Evolutionary conservation across 2,888 invertebrate species (phyloP).

Genomic region (Leptogaster cylindrica): DNA sequence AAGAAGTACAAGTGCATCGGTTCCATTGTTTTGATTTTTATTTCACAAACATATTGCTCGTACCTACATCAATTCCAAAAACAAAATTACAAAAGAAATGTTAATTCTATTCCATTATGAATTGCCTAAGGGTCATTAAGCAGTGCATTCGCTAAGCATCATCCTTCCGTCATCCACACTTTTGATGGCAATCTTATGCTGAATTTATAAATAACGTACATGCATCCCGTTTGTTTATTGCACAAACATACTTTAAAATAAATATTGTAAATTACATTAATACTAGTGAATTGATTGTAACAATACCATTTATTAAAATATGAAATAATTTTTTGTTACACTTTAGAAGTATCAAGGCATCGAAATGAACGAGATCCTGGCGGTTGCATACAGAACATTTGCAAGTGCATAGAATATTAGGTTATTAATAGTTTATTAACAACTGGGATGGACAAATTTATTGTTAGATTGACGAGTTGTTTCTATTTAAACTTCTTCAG

Average conservation of each 20-base stretch:
- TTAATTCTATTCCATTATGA: conserved; percentile 20
- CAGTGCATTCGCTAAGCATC: conserved; percentile 32
- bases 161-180: no score
- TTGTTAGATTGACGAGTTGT: no score
- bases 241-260: conserved; percentile 22
- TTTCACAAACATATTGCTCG: conserved; percentile 34
- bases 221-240: conserved; percentile 9
- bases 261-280: conserved; percentile 23
- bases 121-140: conserved; percentile 14
- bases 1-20: no score
- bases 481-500: no score
- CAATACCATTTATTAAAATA: conserved; percentile 13
- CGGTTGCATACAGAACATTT: no score
- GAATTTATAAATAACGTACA: conserved; percentile 24
- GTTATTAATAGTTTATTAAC: no score
- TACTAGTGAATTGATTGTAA: conserved; percentile 24
- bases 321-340: conserved; percentile 11
- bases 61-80: conserved; percentile 31
- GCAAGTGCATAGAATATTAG: no score
- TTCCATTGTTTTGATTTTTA: no score
- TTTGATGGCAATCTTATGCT: conserved; percentile 10
- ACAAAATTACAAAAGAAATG: conserved; percentile 29
- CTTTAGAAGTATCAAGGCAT: conserved; percentile 36
- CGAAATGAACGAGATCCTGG: not conserved
- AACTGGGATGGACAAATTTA: no score